A percentile compares a stretch with the other conserved stretches of the same genome.
Conservation (phyloP, 2,113 vertebrate species). For the Lutjanus erythropterus region DNA sequence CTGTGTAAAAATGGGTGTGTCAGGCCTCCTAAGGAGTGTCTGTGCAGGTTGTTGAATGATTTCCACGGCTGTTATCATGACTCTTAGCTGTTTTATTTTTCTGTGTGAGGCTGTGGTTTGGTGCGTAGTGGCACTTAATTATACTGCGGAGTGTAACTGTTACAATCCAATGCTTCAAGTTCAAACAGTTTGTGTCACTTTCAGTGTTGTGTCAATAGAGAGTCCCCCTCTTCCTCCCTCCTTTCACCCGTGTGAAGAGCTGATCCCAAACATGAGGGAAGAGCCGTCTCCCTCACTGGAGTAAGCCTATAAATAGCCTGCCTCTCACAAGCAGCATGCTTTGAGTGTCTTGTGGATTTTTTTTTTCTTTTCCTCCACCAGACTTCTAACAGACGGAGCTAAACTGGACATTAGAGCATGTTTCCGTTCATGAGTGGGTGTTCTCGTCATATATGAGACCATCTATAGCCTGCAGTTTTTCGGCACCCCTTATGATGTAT, state of each 20-base stretch:
- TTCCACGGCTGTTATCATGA: neutral
- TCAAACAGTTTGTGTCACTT: constrained; percentile 58
- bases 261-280: constrained; percentile 65
- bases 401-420: constrained; percentile 27
- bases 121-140: neutral
- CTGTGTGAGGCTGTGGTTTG: neutral
- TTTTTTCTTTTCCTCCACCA: constrained; percentile 23
- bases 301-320: constrained; percentile 77
- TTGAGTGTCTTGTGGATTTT: constrained; percentile 58
- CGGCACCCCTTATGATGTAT: constrained; percentile 23
- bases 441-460: constrained; percentile 26
- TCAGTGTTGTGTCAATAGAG: constrained; percentile 60
- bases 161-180: neutral
- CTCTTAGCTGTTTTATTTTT: neutral
- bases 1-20: constrained; percentile 27
- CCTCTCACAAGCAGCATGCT: constrained; percentile 65
- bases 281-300: constrained; percentile 52
- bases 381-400: constrained; percentile 38
- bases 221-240: constrained; percentile 10
- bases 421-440: constrained; percentile 37
- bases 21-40: constrained; percentile 23
- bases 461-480: constrained; percentile 43
- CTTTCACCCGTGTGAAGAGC: constrained; percentile 57
- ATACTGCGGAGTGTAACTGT: neutral
- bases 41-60: constrained; percentile 5